A percentile compares a stretch with the other conserved stretches of the same genome.
Evolutionary conservation across 2,113 vertebrate species (phyloP).

Genomic region (Channa argus): DNA sequence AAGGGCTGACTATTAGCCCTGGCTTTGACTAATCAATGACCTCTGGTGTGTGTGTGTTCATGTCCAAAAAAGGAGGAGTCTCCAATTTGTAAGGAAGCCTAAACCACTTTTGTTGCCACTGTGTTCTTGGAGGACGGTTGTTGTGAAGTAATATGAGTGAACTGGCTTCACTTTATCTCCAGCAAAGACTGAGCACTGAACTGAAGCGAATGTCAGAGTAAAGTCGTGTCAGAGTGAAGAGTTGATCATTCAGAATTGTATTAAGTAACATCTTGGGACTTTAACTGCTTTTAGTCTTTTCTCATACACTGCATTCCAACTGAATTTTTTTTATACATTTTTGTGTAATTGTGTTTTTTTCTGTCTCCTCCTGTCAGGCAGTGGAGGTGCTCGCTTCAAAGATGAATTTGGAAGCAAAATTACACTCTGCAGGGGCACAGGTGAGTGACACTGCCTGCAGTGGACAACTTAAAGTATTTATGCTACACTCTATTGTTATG

Average conservation of each 20-base stretch:
- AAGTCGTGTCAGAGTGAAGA: too few species aligned
- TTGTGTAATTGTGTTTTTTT: background rate
- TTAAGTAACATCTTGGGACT: background rate
- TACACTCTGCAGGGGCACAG: background rate
- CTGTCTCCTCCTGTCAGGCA: background rate
- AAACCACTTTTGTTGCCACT: slow-evolving; percentile 9
- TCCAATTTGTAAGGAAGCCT: slow-evolving; percentile 20
- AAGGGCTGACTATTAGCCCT: slow-evolving; percentile 70
- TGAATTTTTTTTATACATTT: background rate
- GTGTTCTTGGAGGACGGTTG: slow-evolving; percentile 26
- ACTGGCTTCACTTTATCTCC: too few species aligned
- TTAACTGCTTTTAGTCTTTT: background rate
- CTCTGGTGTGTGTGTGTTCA: slow-evolving; percentile 6
- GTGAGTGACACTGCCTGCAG: slow-evolving; percentile 32
- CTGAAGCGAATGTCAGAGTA: background rate
- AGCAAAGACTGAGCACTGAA: background rate
- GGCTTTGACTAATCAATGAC: slow-evolving; percentile 68
- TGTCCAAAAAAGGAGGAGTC: slow-evolving; percentile 43
- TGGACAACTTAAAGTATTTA: too few species aligned
- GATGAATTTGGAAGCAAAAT: slow-evolving; percentile 1
- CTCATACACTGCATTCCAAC: background rate
- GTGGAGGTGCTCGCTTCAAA: background rate
- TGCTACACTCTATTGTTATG: too few species aligned
- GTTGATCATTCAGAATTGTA: too few species aligned
- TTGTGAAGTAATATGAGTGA: background rate